Evolutionary conservation across 2,888 invertebrate genomes (phyloP).

Genomic region (Myopa tessellatipennis): DNA sequence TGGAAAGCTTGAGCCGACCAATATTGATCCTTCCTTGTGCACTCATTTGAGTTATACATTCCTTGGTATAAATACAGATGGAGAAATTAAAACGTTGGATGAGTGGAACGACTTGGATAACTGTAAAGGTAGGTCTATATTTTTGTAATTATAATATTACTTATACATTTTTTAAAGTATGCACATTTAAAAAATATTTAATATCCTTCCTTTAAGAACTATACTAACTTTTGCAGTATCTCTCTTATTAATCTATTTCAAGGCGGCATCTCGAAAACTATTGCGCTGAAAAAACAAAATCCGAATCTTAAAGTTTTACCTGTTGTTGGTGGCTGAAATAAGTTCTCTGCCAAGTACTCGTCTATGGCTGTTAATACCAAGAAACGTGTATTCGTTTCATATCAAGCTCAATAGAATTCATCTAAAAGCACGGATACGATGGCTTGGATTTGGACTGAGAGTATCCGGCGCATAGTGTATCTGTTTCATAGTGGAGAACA

Average conservation of each 20-base stretch:
- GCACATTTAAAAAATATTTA: no score
- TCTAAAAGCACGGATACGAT: constrained; percentile 83
- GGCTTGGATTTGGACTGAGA: constrained; percentile 95
- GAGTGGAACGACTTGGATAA: constrained; percentile 47
- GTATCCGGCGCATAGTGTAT: constrained; percentile 91
- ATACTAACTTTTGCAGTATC: background rate
- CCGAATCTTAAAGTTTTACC: constrained; percentile 75
- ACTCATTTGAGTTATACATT: constrained; percentile 59
- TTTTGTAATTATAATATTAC: background rate
- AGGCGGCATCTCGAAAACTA: constrained; percentile 27
- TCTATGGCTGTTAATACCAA: constrained; percentile 79
- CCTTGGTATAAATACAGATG: constrained; percentile 54
- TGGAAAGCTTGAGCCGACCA: constrained; percentile 52
- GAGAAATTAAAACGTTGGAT: constrained; percentile 51
- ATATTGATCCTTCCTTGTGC: constrained; percentile 54
- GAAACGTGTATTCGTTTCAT: constrained; percentile 80
- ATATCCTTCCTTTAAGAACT: background rate
- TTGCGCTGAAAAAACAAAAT: constrained; percentile 54
- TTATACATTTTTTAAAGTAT: no score
- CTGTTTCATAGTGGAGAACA: no score
- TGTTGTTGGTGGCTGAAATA: constrained; percentile 95
- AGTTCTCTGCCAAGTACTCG: constrained; percentile 89
- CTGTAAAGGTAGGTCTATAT: constrained; percentile 50
- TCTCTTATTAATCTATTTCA: background rate
- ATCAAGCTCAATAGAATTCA: constrained; percentile 78